Evolutionary conservation across 2,888 invertebrate species (phyloP), one percentile per base, ranked within the genome.

Genomic region (Aphrophora alni): DNA sequence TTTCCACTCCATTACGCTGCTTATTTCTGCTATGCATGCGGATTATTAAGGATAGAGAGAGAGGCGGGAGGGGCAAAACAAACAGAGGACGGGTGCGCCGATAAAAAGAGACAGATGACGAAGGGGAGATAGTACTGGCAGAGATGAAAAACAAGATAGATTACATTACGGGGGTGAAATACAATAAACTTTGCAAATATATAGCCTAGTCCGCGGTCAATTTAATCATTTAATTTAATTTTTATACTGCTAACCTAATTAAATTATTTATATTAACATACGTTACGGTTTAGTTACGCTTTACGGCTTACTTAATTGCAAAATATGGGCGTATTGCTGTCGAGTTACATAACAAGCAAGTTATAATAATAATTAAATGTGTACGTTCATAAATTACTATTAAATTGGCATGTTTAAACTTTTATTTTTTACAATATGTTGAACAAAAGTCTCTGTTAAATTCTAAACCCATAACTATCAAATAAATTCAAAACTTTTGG

Each of bases 1-100:
- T 83, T 82, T 81, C 83, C 82, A 77, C 77, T 80, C 83, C 83
- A 83, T 83, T 83, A 59, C 59, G n/a, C 38, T 33, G 77, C 69
- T 77, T 77, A 77, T 77, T 77, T 38, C 77, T 28, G 77, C 69
- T 77, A 77, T 68, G 77, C 77, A 77, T 70, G 70, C 70, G 77
- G 77, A 77, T 77, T 77, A 77, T 77, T 38, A 77, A 70, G 77
- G 77, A 38, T 33, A 28, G 73, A 24, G n/a, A 14, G 59, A 59
- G 59, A 21, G 12, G 59, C 2, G 21, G 59, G 59, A 8, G 59
- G 10, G 21, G 21, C n/a, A n/a, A 59, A 59, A 59, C 44, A 44
- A 44, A 44, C 59, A 59, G 59, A 59, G 59, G 59, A 59, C 59
- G 59, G 59, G 59, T 59, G 59, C n/a, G 59, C 21, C 59, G 59